Conservation (phyloP, 2,888 invertebrate species). For the Nemotelus pantherinus region DNA sequence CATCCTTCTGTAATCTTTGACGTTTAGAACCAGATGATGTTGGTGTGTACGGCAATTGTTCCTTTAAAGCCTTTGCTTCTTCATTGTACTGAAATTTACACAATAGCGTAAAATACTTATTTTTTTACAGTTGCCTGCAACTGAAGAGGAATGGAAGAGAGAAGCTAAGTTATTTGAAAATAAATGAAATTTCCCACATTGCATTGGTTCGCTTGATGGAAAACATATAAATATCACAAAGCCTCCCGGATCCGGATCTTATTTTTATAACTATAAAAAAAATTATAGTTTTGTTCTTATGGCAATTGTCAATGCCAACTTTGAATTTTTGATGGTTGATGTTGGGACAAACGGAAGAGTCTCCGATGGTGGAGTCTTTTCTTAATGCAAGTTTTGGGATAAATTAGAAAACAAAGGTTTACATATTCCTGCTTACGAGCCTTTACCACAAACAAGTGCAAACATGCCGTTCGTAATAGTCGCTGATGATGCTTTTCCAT, state of each 20-base stretch:
- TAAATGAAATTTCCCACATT: constrained; percentile 37
- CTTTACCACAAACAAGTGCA: constrained; percentile 1
- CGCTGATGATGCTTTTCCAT: constrained; percentile 43
- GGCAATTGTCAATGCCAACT: constrained; percentile 37
- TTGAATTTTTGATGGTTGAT: constrained; percentile 37
- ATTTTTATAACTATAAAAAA: constrained; percentile 37
- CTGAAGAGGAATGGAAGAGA: constrained; percentile 6
- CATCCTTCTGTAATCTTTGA: too few relatives aligned
- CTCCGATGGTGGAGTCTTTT: constrained; percentile 43
- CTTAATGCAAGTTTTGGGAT: constrained; percentile 38
- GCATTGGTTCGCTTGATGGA: constrained; percentile 9
- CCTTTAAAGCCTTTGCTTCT: too few relatives aligned
- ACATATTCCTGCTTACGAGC: constrained; percentile 17
- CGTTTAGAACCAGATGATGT: too few relatives aligned
- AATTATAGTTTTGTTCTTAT: constrained; percentile 33
- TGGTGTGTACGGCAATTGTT: too few relatives aligned
- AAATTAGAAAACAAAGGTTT: constrained; percentile 10
- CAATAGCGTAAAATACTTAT: not conserved
- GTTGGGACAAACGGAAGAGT: constrained; percentile 36
- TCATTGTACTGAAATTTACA: too few relatives aligned
- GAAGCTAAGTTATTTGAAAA: constrained; percentile 9
- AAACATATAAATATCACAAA: constrained; percentile 30
- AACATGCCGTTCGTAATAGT: constrained; percentile 33
- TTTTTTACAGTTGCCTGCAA: not conserved
- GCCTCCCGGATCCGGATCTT: constrained; percentile 15